These are phyloP conservation scores for Eristalis intricaria DNA, from an alignment of 2,888 invertebrate genomes.

Conservation along the genomic window DNA sequence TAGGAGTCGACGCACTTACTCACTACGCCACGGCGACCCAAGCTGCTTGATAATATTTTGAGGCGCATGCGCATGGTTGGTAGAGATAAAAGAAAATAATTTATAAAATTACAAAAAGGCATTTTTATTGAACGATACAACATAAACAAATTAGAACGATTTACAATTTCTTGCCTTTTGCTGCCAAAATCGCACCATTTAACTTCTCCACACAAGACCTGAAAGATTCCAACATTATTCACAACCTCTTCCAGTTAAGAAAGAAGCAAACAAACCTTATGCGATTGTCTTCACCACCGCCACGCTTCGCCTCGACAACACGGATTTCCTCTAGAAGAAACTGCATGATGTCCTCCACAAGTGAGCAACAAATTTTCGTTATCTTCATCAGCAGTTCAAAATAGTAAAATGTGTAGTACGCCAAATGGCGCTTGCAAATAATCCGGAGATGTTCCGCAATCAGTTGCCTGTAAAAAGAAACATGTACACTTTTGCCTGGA, in stretches of 20 bases:
- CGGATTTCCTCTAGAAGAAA: conserved; percentile 77
- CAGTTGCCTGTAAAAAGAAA: conserved; percentile 55
- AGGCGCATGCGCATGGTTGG: too few relatives aligned
- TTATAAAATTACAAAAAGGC: too few relatives aligned
- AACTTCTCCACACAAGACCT: conserved; percentile 61
- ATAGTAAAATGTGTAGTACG: conserved; percentile 80
- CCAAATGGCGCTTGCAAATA: conserved; percentile 79
- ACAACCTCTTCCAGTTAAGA: background rate
- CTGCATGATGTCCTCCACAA: conserved; percentile 75
- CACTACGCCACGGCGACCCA: too few relatives aligned
- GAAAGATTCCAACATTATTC: background rate
- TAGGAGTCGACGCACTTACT: too few relatives aligned
- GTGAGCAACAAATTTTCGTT: conserved; percentile 74
- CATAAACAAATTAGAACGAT: background rate
- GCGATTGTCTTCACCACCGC: conserved; percentile 79
- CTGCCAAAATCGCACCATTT: conserved; percentile 57
- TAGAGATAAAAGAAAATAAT: too few relatives aligned
- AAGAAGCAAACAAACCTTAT: conserved; percentile 74
- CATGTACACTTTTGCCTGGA: too few relatives aligned
- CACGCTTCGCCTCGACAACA: conserved; percentile 79
- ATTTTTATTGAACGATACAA: background rate
- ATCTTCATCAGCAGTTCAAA: conserved; percentile 79
- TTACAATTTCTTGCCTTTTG: conserved; percentile 23
- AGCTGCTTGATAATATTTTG: too few relatives aligned
- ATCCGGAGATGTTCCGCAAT: conserved; percentile 76